Percentiles rank a stretch among this genome's conserved stretches.
These are phyloP conservation scores for Egretta garzetta DNA, from an alignment of 2,113 vertebrate genomes.

Conservation along the genomic window DNA sequence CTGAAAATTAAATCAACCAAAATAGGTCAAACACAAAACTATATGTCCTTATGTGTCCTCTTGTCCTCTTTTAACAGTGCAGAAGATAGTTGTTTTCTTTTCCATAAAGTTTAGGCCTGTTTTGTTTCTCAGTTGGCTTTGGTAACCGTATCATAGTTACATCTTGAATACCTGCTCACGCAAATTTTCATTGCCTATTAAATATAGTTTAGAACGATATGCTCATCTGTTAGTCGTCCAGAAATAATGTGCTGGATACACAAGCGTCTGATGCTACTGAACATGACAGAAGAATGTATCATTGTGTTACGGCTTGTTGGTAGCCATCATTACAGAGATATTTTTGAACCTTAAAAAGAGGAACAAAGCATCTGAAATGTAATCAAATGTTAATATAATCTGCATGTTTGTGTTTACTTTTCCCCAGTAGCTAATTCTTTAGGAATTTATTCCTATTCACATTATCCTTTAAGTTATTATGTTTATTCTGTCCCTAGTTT, in stretches of 20 bases:
- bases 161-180: conserved; percentile 61
- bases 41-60: conserved; percentile 79
- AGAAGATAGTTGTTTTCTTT: conserved; percentile 61
- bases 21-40: conserved; percentile 76
- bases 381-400: neutral
- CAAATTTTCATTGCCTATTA: conserved; percentile 55
- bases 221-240: conserved; percentile 30
- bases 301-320: neutral
- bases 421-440: neutral
- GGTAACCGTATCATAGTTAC: neutral
- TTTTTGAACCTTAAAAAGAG: neutral
- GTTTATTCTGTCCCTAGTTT: conserved; percentile 8
- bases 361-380: neutral
- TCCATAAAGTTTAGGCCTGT: conserved; percentile 51
- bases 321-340: neutral
- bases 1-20: conserved; percentile 80
- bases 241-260: conserved; percentile 39
- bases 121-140: conserved; percentile 48
- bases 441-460: neutral
- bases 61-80: conserved; percentile 67
- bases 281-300: neutral
- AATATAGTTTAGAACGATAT: conserved; percentile 38
- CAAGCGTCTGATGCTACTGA: conserved; percentile 32
- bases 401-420: neutral
- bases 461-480: neutral